Base-by-base conservation (phyloP, 2,113 vertebrate species). In the Amphiprion ocellaris region DNA sequence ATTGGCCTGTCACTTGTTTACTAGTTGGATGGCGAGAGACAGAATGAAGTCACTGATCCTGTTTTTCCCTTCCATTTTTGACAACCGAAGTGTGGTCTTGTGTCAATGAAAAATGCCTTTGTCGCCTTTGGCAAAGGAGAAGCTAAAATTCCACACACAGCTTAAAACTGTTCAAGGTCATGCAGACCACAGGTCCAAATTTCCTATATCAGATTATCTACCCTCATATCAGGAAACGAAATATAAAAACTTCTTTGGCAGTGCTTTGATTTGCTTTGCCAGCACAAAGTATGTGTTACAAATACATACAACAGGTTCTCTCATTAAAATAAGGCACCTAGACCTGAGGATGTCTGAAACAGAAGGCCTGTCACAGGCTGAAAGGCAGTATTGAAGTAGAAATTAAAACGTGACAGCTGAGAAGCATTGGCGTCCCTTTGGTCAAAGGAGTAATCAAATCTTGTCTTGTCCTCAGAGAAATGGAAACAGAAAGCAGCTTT, bases 341-440 rank as follows among this genome's bases (percentile, higher is more conserved):
- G 55, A 83, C 52, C 28, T 66, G 53, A 79, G 68, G 82, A 65
- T 77, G 65, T 70, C 79, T 74, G 61, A 73, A 85, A 88, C 65
- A 81, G 71, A 78, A 56, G 77, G 66, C 44, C 74, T 75, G 79
- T 79, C 69, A 79, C 8, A 44, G 59, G 65, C 33, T 79, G 60
- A 88, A 83, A 90, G 83, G 79, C 81, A 68, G 77, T 71, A 85
- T 69, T 81, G 71, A 84, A 68, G 72, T 50, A 86, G 84, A 93
- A 94, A 94, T 93, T 89, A 92, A 92, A 92, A 91, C 58, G 86
- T 68, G 88, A 93, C 84, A 90, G 79, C 79, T 87, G 91, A 94
- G 85, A 90, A 85, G 81, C 41, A 46, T 44, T 90, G 93, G 92
- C 89, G 71, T 80, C 60, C 74, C 79, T 89, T 87, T 88, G 90